Conservation (phyloP, 2,888 invertebrate genomes). For the Cataglyphis livida region DNA sequence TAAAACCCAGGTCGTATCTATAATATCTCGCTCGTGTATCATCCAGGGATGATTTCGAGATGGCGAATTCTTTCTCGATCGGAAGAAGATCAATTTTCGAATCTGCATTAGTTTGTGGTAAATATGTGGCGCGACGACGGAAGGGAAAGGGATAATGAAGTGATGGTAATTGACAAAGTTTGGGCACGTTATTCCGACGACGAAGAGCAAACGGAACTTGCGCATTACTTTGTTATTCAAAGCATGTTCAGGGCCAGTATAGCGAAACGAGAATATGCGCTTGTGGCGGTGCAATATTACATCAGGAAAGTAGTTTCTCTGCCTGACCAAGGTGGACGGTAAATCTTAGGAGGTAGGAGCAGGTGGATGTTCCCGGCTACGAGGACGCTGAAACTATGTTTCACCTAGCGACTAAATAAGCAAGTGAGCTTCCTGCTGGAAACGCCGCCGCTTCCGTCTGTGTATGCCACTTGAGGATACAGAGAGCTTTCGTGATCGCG, state of each 20-base stretch:
- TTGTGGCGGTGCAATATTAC: slow-evolving; percentile 64
- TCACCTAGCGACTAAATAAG: slow-evolving; percentile 75
- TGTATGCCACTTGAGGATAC: slow-evolving; percentile 36
- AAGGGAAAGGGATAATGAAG: slow-evolving; percentile 35
- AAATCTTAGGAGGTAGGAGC: slow-evolving; percentile 71
- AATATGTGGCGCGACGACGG: slow-evolving; percentile 13
- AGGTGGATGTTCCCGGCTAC: slow-evolving; percentile 67
- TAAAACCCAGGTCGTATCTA: not conserved
- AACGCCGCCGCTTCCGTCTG: slow-evolving; percentile 30
- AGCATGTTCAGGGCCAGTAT: slow-evolving; percentile 6
- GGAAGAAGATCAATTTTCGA: slow-evolving; percentile 19
- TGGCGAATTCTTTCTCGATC: not conserved
- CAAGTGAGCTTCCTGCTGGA: slow-evolving; percentile 65
- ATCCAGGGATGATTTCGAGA: not conserved
- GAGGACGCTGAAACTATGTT: slow-evolving; percentile 72
- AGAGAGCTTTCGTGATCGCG: slow-evolving; percentile 45
- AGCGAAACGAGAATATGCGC: slow-evolving; percentile 48
- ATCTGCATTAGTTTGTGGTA: not conserved
- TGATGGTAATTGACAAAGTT: slow-evolving; percentile 53
- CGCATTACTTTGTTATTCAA: slow-evolving; percentile 47
- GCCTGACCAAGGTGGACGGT: slow-evolving; percentile 66
- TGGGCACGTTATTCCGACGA: slow-evolving; percentile 34
- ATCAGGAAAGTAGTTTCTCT: slow-evolving; percentile 68
- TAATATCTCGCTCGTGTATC: slow-evolving; percentile 20
- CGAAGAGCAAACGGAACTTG: slow-evolving; percentile 54